Conservation (phyloP, 2,797 vertebrate species). For the Sciaenops ocellatus region DNA sequence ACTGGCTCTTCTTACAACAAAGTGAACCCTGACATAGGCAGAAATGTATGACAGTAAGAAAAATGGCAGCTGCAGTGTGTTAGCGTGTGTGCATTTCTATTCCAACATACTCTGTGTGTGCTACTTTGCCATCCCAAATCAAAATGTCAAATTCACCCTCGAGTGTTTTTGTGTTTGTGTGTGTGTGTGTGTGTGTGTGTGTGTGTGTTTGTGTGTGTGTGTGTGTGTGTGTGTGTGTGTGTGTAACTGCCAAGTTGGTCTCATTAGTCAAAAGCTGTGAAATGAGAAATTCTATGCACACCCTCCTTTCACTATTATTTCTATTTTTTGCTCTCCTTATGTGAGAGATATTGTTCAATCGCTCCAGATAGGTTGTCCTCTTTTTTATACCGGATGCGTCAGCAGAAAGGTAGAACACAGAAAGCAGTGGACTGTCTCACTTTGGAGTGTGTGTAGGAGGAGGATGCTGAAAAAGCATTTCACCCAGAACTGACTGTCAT, state of each 20-base stretch:
- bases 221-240: conserved; percentile 7
- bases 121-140: conserved; percentile 3
- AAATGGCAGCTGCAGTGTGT: conserved; percentile 9
- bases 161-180: neutral
- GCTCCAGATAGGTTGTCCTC: conserved; percentile 62
- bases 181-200: neutral
- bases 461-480: conserved; percentile 71
- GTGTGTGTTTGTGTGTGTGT: neutral
- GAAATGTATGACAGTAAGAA: neutral
- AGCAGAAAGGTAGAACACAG: conserved; percentile 66
- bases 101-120: neutral
- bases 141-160: conserved; percentile 22
- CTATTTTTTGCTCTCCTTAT: conserved; percentile 47
- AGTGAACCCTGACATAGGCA: neutral
- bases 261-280: conserved; percentile 50
- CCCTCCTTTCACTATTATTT: conserved; percentile 29
- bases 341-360: conserved; percentile 54
- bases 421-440: conserved; percentile 48
- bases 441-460: conserved; percentile 28
- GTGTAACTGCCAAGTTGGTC: conserved; percentile 21
- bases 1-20: neutral
- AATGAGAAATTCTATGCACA: conserved; percentile 36
- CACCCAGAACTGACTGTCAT: conserved; percentile 34
- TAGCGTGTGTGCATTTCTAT: conserved; percentile 7
- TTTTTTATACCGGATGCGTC: conserved; percentile 59